Evolutionary conservation across 2,797 vertebrate genomes (phyloP).

Genomic region (Takifugu rubripes): DNA sequence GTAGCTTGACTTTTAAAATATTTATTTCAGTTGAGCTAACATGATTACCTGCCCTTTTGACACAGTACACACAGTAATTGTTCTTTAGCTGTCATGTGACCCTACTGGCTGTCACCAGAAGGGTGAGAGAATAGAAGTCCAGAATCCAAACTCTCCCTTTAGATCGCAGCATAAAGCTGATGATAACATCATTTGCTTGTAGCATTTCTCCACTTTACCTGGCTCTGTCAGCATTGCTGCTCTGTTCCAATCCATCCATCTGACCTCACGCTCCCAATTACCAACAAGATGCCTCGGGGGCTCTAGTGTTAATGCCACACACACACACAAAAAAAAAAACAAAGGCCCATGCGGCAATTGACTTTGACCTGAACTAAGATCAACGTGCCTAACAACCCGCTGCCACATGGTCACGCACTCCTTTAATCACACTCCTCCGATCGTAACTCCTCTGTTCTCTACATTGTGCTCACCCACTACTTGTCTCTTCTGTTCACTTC

Average conservation of each 20-base stretch:
- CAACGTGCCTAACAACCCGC: conserved; percentile 39
- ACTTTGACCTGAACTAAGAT: conserved; percentile 61
- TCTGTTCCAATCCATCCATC: conserved; percentile 34
- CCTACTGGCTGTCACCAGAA: too few species aligned
- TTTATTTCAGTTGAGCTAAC: too few species aligned
- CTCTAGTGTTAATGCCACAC: conserved; percentile 43
- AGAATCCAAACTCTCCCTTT: not conserved
- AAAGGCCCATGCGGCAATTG: conserved; percentile 25
- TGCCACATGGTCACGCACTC: conserved; percentile 45
- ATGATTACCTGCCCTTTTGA: too few species aligned
- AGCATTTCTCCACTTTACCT: conserved; percentile 21
- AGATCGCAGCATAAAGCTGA: not conserved
- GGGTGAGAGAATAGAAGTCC: not conserved
- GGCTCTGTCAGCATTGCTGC: conserved; percentile 21
- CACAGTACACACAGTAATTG: too few species aligned
- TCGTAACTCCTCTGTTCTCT: conserved; percentile 40
- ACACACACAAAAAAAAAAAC: conserved; percentile 23
- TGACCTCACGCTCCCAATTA: conserved; percentile 57
- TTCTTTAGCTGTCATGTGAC: too few species aligned
- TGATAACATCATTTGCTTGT: too few species aligned
- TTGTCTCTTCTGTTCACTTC: conserved; percentile 30
- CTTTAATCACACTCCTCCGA: conserved; percentile 20
- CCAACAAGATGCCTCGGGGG: conserved; percentile 47
- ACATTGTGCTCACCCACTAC: conserved; percentile 30
- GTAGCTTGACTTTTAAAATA: too few species aligned